Conservation (phyloP, 2,888 invertebrate species). For the Erebia aethiops region DNA sequence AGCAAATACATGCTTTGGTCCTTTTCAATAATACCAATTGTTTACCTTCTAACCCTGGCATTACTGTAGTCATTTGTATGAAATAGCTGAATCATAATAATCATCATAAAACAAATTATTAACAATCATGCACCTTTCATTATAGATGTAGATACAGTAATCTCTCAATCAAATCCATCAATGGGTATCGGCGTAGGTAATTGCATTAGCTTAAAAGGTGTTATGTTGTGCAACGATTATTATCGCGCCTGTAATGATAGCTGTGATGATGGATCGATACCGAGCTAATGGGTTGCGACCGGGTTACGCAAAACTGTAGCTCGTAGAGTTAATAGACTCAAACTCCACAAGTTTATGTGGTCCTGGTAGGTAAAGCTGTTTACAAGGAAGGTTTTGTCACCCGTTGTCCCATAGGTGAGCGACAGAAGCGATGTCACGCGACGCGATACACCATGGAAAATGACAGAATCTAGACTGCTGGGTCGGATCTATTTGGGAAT, state of each 20-base stretch:
- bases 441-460: no score
- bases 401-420: no score
- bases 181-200: slow-evolving; percentile 26
- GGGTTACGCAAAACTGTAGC: slow-evolving; percentile 14
- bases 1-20: no score
- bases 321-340: not conserved
- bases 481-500: no score
- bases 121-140: slow-evolving; percentile 29
- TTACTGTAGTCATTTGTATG: no score
- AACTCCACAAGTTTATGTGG: not conserved
- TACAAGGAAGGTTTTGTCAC: no score
- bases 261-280: slow-evolving; percentile 21
- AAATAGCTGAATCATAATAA: no score
- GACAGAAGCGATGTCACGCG: no score
- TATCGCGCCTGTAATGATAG: slow-evolving; percentile 28
- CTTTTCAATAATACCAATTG: no score
- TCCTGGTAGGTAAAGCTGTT: no score
- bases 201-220: slow-evolving; percentile 41
- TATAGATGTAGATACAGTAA: slow-evolving; percentile 3
- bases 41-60: no score
- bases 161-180: slow-evolving; percentile 30
- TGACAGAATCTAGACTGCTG: no score
- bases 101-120: not conserved
- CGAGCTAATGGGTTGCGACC: slow-evolving; percentile 19
- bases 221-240: slow-evolving; percentile 33